Conservation (phyloP, 2,888 invertebrate species). For the Entomobrya proxima region DNA sequence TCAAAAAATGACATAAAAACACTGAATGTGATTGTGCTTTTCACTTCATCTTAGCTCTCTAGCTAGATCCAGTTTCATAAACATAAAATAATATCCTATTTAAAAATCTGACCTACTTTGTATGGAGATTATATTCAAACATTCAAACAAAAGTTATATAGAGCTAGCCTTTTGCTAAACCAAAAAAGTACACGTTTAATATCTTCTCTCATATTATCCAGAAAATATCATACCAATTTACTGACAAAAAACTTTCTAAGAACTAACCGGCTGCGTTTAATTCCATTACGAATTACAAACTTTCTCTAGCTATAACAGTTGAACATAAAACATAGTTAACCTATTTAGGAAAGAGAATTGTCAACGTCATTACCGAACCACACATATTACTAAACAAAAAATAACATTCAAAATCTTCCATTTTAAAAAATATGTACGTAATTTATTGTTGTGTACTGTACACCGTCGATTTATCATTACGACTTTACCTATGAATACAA, state of each 20-base stretch:
- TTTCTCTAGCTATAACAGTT: background rate
- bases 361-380: conserved; percentile 32
- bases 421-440: background rate
- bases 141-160: too few species aligned
- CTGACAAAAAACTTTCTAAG: too few species aligned
- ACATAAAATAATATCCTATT: background rate
- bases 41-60: background rate
- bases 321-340: background rate
- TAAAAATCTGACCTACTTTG: too few species aligned
- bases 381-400: background rate
- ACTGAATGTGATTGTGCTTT: too few species aligned
- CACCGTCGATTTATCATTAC: background rate
- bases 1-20: background rate
- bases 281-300: background rate
- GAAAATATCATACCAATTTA: too few species aligned
- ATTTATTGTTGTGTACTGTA: background rate
- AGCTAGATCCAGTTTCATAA: background rate
- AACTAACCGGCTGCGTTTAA: too few species aligned
- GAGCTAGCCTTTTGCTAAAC: background rate
- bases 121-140: background rate
- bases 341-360: background rate
- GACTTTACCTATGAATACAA: background rate
- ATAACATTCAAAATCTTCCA: conserved; percentile 23
- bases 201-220: too few species aligned
- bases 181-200: too few species aligned